Conservation (phyloP, 2,113 vertebrate species). For the Pleuronectes platessa region DNA sequence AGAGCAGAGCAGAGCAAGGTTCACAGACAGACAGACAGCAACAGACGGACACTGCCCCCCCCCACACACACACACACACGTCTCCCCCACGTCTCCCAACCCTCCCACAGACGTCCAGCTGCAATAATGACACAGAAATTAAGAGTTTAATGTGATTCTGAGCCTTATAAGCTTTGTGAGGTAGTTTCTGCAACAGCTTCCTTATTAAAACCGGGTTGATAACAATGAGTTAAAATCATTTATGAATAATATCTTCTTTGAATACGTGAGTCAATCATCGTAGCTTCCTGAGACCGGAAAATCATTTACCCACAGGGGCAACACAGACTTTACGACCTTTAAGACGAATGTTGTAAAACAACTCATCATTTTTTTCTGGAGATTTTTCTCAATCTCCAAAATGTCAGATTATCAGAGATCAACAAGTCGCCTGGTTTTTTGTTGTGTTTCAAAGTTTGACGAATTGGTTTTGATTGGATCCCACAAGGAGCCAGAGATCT, state of each 20-base stretch:
- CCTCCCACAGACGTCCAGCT: background rate
- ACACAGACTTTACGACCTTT: background rate
- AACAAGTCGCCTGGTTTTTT: background rate
- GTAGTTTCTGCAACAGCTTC: no score
- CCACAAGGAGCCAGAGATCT: no score
- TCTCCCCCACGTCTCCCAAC: background rate
- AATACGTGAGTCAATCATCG: background rate
- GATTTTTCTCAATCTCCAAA: background rate
- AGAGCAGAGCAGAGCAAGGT: slow-evolving; percentile 61
- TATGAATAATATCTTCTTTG: background rate
- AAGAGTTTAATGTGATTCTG: no score
- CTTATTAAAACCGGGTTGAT: no score
- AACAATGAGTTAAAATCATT: background rate
- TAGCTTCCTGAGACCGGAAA: background rate
- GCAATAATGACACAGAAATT: no score
- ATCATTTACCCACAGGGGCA: no score
- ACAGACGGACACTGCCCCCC: slow-evolving; percentile 57
- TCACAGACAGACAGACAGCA: slow-evolving; percentile 76
- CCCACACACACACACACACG: no score
- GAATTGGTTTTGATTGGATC: no score
- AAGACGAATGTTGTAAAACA: background rate
- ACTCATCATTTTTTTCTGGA: background rate
- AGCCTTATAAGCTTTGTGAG: no score
- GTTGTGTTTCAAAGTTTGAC: no score
- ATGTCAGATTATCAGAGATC: background rate